Base-by-base conservation (phyloP, 2,888 invertebrate species). In the Phaedon cochleariae region DNA sequence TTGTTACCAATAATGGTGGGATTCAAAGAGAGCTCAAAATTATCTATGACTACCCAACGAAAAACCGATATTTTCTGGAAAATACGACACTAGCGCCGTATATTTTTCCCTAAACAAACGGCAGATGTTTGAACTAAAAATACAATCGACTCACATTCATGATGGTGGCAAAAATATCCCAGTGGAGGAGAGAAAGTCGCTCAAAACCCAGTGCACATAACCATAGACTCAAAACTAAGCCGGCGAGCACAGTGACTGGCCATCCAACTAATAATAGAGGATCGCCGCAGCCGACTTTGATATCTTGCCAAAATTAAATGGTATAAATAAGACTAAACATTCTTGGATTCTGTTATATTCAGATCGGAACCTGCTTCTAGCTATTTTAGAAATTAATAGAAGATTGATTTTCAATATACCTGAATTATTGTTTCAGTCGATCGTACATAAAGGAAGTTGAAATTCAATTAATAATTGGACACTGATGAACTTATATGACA, bases 261-360 rank as follows among this genome's bases (percentile, higher is more conserved):
- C 75, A 69, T 52, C 72, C 65, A 59, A 77, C 80, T 80, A 80
- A 79, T 77, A 77, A 79, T 79, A 79, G 77, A 41, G 12, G 15
- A 41, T 41, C 41, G 41, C 41, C 41, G 64, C 69, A 67, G 74
- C 70, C 69, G 72, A 72, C 75, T 73, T 79, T 80, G 80, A 79
- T 77, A 76, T 71, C 67, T 76, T 79, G 80, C 80, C 80, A 80
- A 80, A 77, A 73, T 74, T 71, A 57, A 54, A 54, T 46, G 67
- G 72, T 77, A 77, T 77, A 74, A 74, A 77, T 77, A 77, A 70
- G 53, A 69, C 69, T 54, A 54, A 12, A 65, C 68, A 71, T 71
- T 71, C 71, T 69, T 69, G 67, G 61, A 62, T 64, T 58, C 52
- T 52, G 59, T 62, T 57, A 46, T 37, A 54, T 26, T 26, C 12